Percentiles rank a stretch among this genome's conserved stretches.
These are phyloP conservation scores for Aleadryas rufinucha DNA, from an alignment of 2,113 vertebrate species.

Conservation along the genomic window DNA sequence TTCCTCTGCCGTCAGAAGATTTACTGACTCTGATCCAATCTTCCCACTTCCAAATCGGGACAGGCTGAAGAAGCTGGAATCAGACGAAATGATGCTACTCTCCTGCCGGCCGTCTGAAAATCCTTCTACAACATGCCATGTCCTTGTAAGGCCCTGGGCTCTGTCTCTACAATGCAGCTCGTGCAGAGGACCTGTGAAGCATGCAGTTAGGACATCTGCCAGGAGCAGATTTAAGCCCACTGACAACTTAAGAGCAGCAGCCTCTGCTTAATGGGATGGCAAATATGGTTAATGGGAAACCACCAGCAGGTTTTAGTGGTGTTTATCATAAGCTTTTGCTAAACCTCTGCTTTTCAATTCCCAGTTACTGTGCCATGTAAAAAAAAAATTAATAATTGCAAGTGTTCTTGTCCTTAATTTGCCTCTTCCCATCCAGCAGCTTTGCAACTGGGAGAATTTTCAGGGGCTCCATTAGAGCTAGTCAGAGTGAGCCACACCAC, in stretches of 20 bases:
- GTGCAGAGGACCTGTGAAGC: neutral
- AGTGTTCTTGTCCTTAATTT: neutral
- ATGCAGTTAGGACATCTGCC: constrained; percentile 34
- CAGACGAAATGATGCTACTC: constrained; percentile 13
- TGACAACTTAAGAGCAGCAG: neutral
- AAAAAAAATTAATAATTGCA: neutral
- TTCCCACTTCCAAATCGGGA: constrained; percentile 43
- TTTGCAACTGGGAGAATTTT: neutral
- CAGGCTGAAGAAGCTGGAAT: constrained; percentile 30
- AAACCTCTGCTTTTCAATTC: neutral
- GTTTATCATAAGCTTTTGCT: neutral
- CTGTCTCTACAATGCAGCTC: neutral
- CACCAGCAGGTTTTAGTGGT: neutral
- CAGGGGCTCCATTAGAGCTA: neutral
- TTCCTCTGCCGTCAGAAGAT: neutral
- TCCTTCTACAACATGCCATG: constrained; percentile 25
- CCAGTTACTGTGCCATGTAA: neutral
- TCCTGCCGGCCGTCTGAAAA: neutral
- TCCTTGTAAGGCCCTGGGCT: constrained; percentile 62
- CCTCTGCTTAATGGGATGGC: constrained; percentile 1
- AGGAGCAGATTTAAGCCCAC: constrained; percentile 21
- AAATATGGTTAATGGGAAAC: neutral
- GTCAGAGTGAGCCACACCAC: neutral
- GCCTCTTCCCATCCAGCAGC: neutral
- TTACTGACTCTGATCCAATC: constrained; percentile 20